Evolutionary conservation across 2,888 invertebrate species (phyloP).

Genomic region (Mesoligia furuncula): DNA sequence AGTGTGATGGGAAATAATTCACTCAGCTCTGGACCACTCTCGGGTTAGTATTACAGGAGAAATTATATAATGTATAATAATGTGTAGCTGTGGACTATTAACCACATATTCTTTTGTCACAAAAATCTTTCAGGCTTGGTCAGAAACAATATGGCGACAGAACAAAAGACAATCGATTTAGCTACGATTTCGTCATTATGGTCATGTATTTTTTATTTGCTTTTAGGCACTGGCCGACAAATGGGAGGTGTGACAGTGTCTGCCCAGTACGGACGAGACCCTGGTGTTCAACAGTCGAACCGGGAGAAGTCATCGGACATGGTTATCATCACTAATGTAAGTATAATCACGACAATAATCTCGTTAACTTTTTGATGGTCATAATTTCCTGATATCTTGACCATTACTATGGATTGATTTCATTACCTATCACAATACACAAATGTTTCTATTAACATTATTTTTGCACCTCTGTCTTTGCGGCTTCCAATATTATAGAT

Average conservation of each 20-base stretch:
- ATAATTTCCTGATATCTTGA: neutral
- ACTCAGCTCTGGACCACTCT: constrained; percentile 82
- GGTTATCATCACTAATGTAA: constrained; percentile 88
- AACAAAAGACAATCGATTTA: neutral
- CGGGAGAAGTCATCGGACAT: constrained; percentile 86
- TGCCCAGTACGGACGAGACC: constrained; percentile 81
- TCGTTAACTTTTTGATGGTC: neutral
- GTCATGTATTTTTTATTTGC: neutral
- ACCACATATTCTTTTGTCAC: neutral
- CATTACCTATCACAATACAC: neutral
- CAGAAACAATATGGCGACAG: neutral
- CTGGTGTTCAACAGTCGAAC: constrained; percentile 71
- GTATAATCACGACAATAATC: constrained; percentile 57
- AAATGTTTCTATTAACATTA: neutral
- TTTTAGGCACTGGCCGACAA: constrained; percentile 76
- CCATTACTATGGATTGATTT: constrained; percentile 9
- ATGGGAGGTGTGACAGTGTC: constrained; percentile 76
- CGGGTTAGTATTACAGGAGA: constrained; percentile 73
- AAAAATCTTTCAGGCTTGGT: neutral
- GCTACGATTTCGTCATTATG: neutral
- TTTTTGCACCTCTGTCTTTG: neutral
- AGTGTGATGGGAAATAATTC: constrained; percentile 78
- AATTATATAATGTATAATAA: constrained; percentile 8
- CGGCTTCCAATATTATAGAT: neutral
- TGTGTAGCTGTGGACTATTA: neutral